A percentile compares a stretch with the other conserved stretches of the same genome.
Evolutionary conservation across 1,140 invertebrate genomes (phyloP).

Genomic region (Aplysia californica): DNA sequence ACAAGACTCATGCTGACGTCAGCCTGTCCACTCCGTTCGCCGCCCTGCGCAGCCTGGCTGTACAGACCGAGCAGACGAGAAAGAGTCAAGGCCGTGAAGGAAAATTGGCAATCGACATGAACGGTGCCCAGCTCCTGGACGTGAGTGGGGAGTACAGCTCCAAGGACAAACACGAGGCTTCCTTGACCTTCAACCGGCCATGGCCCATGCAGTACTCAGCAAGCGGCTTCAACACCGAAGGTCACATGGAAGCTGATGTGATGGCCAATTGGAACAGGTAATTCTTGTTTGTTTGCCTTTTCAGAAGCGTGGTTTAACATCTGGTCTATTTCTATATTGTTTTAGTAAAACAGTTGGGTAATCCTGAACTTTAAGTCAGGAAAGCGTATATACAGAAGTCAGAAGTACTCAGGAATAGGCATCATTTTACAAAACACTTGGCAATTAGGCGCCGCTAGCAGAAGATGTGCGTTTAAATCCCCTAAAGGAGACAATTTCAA

Average conservation of each 20-base stretch:
- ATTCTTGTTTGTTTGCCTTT: too few relatives aligned
- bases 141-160: not conserved
- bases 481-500: too few relatives aligned
- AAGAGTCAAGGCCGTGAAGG: not conserved
- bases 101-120: not conserved
- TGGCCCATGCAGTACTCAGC: not conserved
- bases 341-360: not conserved
- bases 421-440: too few relatives aligned
- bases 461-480: too few relatives aligned
- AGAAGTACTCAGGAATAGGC: too few relatives aligned
- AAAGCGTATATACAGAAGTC: too few relatives aligned
- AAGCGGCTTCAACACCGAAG: not conserved
- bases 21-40: conserved; percentile 40
- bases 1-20: conserved; percentile 21
- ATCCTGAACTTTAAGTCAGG: too few relatives aligned
- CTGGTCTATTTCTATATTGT: not conserved
- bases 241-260: not conserved
- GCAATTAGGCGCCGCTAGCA: too few relatives aligned
- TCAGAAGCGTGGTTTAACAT: not conserved
- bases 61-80: not conserved
- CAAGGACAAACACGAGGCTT: not conserved
- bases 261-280: not conserved
- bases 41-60: conserved; percentile 1
- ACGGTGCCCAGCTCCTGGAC: not conserved
- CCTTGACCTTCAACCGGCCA: not conserved